These are phyloP conservation scores for Galeopterus variegatus DNA, from an alignment of 2,113 vertebrate species.

Conservation along the genomic window DNA sequence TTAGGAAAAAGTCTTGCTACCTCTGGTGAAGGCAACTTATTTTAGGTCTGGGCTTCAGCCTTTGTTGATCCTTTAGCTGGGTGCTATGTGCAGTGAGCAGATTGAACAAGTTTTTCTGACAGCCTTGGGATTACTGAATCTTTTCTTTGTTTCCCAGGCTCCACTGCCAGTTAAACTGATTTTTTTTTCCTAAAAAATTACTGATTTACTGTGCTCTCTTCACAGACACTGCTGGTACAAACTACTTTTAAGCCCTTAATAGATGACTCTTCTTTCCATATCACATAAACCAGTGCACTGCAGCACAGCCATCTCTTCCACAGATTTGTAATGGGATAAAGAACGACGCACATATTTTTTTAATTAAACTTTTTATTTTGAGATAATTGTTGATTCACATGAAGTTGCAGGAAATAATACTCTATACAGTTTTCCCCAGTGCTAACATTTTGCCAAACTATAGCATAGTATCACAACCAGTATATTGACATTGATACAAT, in stretches of 20 bases:
- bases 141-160: neutral
- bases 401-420: neutral
- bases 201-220: neutral
- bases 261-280: neutral
- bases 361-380: neutral
- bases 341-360: neutral
- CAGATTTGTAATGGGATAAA: neutral
- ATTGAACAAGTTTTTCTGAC: neutral
- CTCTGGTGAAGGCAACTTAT: neutral
- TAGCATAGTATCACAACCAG: neutral
- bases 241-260: neutral
- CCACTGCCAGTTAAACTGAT: neutral
- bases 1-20: neutral
- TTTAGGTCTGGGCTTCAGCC: neutral
- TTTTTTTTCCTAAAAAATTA: neutral
- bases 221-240: neutral
- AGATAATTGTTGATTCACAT: neutral
- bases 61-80: neutral
- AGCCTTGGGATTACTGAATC: neutral
- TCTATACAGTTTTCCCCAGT: neutral
- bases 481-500: neutral
- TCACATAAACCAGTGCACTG: neutral
- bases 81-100: neutral
- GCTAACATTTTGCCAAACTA: neutral
- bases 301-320: neutral